Conservation (phyloP, 2,888 invertebrate species). For the Fabriciana adippe region DNA sequence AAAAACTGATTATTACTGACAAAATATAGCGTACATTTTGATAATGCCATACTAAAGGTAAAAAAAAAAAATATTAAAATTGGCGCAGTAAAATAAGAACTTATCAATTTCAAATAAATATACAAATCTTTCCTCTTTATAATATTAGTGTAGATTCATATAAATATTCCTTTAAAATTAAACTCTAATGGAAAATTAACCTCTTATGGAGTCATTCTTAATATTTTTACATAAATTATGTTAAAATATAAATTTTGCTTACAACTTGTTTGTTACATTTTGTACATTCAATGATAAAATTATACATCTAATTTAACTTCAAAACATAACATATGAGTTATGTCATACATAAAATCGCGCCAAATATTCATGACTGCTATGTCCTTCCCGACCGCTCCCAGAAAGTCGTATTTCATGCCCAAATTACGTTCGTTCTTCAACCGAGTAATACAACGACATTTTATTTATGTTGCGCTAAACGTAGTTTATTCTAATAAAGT, state of each 20-base stretch:
- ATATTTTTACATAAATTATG: too few species aligned
- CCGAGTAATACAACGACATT: constrained; percentile 50
- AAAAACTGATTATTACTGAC: too few species aligned
- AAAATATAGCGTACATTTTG: too few species aligned
- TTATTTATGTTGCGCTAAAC: constrained; percentile 58
- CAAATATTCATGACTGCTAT: constrained; percentile 35
- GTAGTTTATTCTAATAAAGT: constrained; percentile 52
- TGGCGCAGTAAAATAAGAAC: too few species aligned
- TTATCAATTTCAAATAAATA: too few species aligned
- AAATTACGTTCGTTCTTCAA: constrained; percentile 64
- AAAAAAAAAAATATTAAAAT: too few species aligned
- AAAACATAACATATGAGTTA: constrained; percentile 16
- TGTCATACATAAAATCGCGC: constrained; percentile 25
- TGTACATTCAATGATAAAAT: constrained; percentile 5
- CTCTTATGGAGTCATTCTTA: too few species aligned
- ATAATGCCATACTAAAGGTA: too few species aligned
- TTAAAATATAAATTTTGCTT: not conserved
- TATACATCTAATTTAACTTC: constrained; percentile 9
- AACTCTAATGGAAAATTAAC: too few species aligned
- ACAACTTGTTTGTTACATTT: not conserved
- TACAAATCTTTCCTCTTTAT: too few species aligned
- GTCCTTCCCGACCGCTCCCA: constrained; percentile 38
- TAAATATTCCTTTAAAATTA: too few species aligned
- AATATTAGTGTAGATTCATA: too few species aligned
- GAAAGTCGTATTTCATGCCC: constrained; percentile 62